Conservation (phyloP, 92 coral and sea anemone species). For the Porites cylindrica region DNA sequence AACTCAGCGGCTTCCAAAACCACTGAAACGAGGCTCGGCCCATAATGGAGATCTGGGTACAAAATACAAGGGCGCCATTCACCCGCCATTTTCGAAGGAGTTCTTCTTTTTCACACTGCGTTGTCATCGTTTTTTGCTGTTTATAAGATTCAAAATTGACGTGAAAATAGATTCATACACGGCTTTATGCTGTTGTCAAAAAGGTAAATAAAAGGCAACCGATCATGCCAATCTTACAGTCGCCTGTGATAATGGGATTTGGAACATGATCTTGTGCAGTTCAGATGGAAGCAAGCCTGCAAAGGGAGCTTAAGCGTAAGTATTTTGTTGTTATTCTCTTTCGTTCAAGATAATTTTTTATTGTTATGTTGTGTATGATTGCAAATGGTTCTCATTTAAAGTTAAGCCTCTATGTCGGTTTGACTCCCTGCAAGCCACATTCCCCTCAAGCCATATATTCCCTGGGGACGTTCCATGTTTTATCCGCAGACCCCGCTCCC, state of each 20-base stretch:
- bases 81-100: slow-evolving; percentile 81
- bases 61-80: background rate
- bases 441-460: too few species aligned
- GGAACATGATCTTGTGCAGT: too few species aligned
- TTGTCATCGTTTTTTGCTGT: background rate
- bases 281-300: slow-evolving; percentile 77
- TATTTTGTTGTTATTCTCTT: background rate
- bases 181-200: background rate
- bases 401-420: too few species aligned
- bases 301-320: slow-evolving; percentile 87
- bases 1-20: background rate
- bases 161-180: background rate
- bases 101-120: background rate
- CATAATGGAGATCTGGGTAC: background rate
- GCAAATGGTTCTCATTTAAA: too few species aligned
- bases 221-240: background rate
- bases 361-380: too few species aligned
- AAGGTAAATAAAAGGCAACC: background rate
- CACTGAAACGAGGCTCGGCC: slow-evolving; percentile 16
- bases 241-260: too few species aligned
- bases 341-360: too few species aligned
- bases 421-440: too few species aligned
- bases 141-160: background rate
- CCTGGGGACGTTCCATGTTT: too few species aligned
- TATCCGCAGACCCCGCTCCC: too few species aligned